Evolutionary conservation across 2,797 vertebrate genomes (phyloP).

Genomic region (Labeo calbasu): DNA sequence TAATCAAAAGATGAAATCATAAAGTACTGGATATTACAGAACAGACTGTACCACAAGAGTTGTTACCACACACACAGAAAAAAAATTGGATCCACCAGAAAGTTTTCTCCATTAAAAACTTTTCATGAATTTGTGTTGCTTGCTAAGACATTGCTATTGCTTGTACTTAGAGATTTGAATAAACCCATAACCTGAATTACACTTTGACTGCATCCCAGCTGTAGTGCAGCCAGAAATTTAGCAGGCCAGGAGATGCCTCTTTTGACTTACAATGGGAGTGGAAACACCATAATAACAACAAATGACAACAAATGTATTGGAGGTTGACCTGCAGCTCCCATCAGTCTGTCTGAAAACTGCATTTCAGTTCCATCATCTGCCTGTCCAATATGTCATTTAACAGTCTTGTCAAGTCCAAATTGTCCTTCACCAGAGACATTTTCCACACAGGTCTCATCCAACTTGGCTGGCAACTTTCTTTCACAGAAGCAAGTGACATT

Average conservation of each 20-base stretch:
- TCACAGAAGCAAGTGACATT: background rate
- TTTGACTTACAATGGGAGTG: background rate
- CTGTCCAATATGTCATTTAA: background rate
- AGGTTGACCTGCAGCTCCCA: background rate
- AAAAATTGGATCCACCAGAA: background rate
- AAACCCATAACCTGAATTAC: background rate
- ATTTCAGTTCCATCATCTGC: background rate
- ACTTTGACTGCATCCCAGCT: background rate
- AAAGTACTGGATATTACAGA: background rate
- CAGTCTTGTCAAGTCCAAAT: background rate
- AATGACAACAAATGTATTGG: background rate
- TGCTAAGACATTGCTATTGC: no score
- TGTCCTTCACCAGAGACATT: background rate
- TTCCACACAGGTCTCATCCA: slow-evolving; percentile 1
- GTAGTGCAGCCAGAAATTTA: background rate
- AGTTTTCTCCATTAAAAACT: background rate
- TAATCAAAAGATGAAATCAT: background rate
- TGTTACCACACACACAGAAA: background rate
- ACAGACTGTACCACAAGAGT: background rate
- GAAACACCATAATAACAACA: background rate
- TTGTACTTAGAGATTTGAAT: background rate
- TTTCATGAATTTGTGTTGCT: background rate
- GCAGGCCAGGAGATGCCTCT: background rate
- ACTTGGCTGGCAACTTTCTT: background rate
- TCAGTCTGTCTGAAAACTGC: background rate